Conservation (phyloP, 2,888 invertebrate species). For the Hydropsyche betteni region DNA sequence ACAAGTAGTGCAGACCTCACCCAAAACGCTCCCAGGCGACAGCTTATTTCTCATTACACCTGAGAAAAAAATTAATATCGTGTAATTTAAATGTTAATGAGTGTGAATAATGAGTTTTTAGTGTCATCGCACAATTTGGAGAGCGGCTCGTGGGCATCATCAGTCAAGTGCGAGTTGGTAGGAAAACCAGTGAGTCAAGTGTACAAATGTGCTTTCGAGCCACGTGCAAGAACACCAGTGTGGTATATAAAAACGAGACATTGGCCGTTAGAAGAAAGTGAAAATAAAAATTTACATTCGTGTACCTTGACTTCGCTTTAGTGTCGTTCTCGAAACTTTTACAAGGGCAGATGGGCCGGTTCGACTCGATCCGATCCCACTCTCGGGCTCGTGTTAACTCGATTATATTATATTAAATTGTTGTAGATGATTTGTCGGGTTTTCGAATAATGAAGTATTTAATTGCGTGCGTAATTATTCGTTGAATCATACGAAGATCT, state of each 20-base stretch:
- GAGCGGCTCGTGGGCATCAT: conserved; percentile 6
- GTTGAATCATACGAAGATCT: too few relatives aligned
- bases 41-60: too few relatives aligned
- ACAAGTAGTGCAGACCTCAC: too few relatives aligned
- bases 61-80: conserved; percentile 13
- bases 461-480: too few relatives aligned
- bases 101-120: conserved; percentile 14
- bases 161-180: background rate
- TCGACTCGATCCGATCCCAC: too few relatives aligned
- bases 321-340: too few relatives aligned
- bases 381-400: too few relatives aligned
- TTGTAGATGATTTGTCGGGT: too few relatives aligned
- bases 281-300: conserved; percentile 29
- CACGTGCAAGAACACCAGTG: background rate
- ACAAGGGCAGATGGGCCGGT: too few relatives aligned
- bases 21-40: too few relatives aligned
- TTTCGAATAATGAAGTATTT: too few relatives aligned
- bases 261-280: conserved; percentile 24
- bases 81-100: conserved; percentile 9
- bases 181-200: conserved; percentile 25
- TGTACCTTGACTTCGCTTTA: background rate
- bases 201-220: conserved; percentile 27
- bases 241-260: conserved; percentile 13
- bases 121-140: conserved; percentile 24
- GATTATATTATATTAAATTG: too few relatives aligned